A percentile compares a stretch with the other conserved stretches of the same genome.
Conservation (phyloP, 1,140 invertebrate genomes). For the Leptinotarsa undecemlineata region DNA sequence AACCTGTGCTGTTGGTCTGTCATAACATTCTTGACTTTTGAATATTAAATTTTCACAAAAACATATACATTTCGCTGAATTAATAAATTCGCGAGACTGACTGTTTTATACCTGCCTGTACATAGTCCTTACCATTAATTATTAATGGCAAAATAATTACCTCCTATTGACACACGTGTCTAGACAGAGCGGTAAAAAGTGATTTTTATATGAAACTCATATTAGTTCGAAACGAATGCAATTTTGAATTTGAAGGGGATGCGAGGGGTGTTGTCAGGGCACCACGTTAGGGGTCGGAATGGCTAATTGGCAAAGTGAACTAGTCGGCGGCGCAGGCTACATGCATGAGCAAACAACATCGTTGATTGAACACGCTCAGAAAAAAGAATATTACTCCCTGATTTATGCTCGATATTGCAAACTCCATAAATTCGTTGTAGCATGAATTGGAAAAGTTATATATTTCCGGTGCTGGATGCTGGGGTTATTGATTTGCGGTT, state of each 20-base stretch:
- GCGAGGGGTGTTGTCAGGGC: slow-evolving; percentile 33
- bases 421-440: slow-evolving; percentile 14
- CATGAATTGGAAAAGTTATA: slow-evolving; percentile 1
- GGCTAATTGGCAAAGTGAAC: slow-evolving; percentile 38
- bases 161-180: background rate
- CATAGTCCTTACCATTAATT: background rate
- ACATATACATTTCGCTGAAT: too few species aligned
- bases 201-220: background rate
- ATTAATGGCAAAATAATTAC: background rate
- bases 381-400: slow-evolving; percentile 30
- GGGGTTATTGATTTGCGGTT: background rate
- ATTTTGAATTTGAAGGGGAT: slow-evolving; percentile 28
- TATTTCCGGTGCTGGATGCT: background rate
- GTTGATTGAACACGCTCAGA: slow-evolving; percentile 33
- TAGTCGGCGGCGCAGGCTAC: slow-evolving; percentile 22
- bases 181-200: slow-evolving; percentile 11
- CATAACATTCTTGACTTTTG: too few species aligned
- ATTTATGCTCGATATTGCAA: slow-evolving; percentile 32
- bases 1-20: too few species aligned
- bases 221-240: slow-evolving; percentile 17
- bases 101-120: too few species aligned
- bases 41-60: too few species aligned
- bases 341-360: slow-evolving; percentile 39
- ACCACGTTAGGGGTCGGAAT: slow-evolving; percentile 28
- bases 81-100: too few species aligned